A percentile compares a stretch with the other conserved stretches of the same genome.
Evolutionary conservation across 2,888 invertebrate species (phyloP).

Genomic region (Caenorhabditis sinica): DNA sequence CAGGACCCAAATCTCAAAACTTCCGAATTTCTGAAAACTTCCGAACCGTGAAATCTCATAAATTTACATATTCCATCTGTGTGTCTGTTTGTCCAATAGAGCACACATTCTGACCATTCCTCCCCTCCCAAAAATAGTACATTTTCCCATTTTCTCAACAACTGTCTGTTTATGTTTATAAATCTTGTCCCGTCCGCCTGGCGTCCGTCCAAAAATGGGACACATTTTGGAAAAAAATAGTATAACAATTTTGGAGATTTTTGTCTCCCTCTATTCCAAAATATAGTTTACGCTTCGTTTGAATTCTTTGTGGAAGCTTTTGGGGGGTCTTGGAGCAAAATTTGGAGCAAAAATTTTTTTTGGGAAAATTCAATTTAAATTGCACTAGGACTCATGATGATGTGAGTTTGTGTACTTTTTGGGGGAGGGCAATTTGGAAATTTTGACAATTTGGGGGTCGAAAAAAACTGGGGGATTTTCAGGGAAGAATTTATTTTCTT

Average conservation of each 20-base stretch:
- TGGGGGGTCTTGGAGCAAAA: neutral
- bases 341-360: neutral
- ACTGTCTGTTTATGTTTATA: constrained; percentile 52
- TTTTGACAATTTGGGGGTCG: neutral
- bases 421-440: neutral
- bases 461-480: no score
- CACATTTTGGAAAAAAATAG: constrained; percentile 15
- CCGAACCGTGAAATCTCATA: neutral
- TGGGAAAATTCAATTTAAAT: neutral
- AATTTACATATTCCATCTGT: neutral
- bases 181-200: constrained; percentile 12
- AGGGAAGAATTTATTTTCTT: no score
- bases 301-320: neutral
- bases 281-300: constrained; percentile 65
- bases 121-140: constrained; percentile 22
- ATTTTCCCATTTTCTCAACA: neutral
- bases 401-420: no score
- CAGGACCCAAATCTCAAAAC: neutral
- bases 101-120: neutral
- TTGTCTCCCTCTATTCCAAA: constrained; percentile 8
- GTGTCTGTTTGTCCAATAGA: neutral
- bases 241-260: neutral
- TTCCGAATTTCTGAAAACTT: neutral
- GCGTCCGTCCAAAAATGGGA: constrained; percentile 14
- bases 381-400: no score